Conservation (phyloP, 2,797 vertebrate genomes). For the Sebastes taczanowskii region DNA sequence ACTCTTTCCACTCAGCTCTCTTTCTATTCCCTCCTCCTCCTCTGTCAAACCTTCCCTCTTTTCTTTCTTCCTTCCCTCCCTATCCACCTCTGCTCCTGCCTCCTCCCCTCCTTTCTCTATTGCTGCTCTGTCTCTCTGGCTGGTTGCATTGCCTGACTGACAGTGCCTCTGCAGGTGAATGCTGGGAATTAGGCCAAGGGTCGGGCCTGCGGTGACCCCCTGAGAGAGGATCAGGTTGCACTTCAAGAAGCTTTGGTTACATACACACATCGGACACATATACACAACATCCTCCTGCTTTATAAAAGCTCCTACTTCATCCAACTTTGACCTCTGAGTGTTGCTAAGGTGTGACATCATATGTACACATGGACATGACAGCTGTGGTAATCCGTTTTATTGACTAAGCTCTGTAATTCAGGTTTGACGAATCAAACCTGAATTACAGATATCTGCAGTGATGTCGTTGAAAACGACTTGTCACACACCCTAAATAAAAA, state of each 20-base stretch:
- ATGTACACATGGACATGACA: not conserved
- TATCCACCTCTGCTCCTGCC: constrained; percentile 38
- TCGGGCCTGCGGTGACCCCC: constrained; percentile 59
- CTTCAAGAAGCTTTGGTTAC: constrained; percentile 44
- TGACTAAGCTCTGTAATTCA: not conserved
- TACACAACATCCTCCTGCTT: constrained; percentile 13
- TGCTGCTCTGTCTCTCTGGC: constrained; percentile 25
- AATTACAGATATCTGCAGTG: no score
- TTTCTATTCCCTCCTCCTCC: constrained; percentile 32
- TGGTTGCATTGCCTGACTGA: constrained; percentile 38
- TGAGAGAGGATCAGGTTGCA: constrained; percentile 54
- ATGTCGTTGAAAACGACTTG: no score
- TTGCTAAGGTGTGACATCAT: constrained; percentile 7
- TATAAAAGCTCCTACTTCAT: not conserved
- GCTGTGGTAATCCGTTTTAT: no score
- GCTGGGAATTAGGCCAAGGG: constrained; percentile 74
- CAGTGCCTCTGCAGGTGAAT: constrained; percentile 78
- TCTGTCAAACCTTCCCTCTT: constrained; percentile 36
- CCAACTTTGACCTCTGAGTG: constrained; percentile 21
- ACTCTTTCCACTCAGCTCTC: constrained; percentile 50
- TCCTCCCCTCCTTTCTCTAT: not conserved
- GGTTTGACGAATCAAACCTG: no score
- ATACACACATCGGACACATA: not conserved
- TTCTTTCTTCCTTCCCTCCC: constrained; percentile 38
- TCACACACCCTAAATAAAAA: no score